Conservation (phyloP, 2,888 invertebrate species). For the Cantharis rustica region DNA sequence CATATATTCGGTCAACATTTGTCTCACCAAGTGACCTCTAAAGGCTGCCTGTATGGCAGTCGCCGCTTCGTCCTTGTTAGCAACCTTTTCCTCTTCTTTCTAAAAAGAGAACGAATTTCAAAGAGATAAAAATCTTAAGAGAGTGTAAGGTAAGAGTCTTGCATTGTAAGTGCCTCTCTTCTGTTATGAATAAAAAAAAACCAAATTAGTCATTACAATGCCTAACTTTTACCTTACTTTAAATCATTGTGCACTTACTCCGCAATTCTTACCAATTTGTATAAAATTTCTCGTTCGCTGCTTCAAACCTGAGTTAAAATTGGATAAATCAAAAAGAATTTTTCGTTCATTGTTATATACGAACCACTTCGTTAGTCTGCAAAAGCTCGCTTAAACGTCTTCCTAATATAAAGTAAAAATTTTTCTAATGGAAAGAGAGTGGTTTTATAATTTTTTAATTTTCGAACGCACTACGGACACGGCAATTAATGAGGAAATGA, state of each 20-base stretch:
- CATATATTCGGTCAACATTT: conserved; percentile 42
- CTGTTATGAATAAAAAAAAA: background rate
- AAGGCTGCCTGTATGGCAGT: conserved; percentile 52
- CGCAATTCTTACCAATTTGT: conserved; percentile 41
- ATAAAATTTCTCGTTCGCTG: background rate
- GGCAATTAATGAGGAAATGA: background rate
- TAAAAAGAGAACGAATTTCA: background rate
- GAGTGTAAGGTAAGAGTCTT: conserved; percentile 54
- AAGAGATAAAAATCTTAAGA: background rate
- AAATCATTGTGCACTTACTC: conserved; percentile 46
- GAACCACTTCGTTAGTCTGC: background rate
- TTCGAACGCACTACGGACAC: background rate
- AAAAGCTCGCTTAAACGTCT: background rate
- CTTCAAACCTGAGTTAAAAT: background rate
- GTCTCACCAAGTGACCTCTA: conserved; percentile 45
- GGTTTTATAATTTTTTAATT: background rate
- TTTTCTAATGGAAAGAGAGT: background rate
- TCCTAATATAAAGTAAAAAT: background rate
- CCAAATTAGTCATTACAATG: conserved; percentile 38
- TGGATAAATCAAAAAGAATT: background rate
- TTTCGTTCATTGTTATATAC: background rate
- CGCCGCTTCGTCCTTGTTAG: conserved; percentile 49
- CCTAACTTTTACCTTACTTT: conserved; percentile 40
- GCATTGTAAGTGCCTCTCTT: conserved; percentile 54
- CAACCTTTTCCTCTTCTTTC: background rate